A percentile compares a stretch with the other conserved stretches of the same genome.
Conservation (phyloP, 2,888 invertebrate species). For the Fragum whitleyi region DNA sequence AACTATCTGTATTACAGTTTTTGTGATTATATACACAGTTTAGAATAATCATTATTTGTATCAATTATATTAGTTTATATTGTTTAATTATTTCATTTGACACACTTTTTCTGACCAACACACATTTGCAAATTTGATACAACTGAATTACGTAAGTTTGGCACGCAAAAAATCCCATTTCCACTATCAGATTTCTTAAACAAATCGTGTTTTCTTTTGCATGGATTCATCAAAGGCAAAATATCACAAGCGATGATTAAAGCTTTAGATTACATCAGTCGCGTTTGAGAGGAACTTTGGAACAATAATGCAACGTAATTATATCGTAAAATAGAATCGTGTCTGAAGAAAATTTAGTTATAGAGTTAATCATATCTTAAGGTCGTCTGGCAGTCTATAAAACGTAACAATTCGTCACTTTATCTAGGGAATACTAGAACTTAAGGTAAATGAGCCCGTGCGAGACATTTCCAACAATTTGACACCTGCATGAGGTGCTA, state of each 20-base stretch:
- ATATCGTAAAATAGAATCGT: constrained; percentile 1
- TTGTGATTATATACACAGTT: too few species aligned
- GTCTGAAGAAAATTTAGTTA: constrained; percentile 1
- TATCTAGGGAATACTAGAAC: neutral
- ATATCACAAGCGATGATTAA: neutral
- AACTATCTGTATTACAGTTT: too few species aligned
- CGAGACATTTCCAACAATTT: too few species aligned
- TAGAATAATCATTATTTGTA: too few species aligned
- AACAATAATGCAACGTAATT: neutral
- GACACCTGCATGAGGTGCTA: too few species aligned
- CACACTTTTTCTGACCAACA: too few species aligned
- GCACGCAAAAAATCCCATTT: neutral
- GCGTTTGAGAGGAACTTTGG: neutral
- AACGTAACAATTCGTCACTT: neutral
- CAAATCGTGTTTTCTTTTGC: neutral
- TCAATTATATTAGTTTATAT: too few species aligned
- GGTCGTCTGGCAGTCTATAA: neutral
- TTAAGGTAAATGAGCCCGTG: too few species aligned
- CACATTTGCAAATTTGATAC: too few species aligned
- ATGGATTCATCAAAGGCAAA: neutral
- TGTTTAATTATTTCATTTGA: too few species aligned
- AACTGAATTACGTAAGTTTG: too few species aligned
- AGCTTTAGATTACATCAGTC: neutral
- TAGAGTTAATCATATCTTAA: neutral
- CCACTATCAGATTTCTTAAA: neutral